These are phyloP conservation scores for Aphaenogaster ashmeadi DNA, from an alignment of 1,140 invertebrate species.

Conservation along the genomic window DNA sequence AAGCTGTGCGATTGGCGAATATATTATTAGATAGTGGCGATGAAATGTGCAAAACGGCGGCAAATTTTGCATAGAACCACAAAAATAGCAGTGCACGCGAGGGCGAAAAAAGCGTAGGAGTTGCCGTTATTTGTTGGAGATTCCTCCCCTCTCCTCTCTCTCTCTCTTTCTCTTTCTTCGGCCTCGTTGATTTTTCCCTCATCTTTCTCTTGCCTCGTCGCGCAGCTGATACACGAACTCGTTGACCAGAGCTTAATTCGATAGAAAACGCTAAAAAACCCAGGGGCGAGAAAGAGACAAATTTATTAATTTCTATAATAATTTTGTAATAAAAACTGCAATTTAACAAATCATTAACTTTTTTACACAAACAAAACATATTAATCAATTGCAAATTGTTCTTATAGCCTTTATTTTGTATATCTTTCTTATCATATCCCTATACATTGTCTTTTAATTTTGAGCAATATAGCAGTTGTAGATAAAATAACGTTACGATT, in stretches of 20 bases:
- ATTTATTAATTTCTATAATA: background rate
- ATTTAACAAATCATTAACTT: background rate
- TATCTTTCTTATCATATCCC: background rate
- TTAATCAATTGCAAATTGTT: background rate
- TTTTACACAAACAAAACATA: background rate
- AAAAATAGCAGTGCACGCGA: slow-evolving; percentile 75
- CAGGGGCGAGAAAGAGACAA: background rate
- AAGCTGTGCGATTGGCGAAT: slow-evolving; percentile 48
- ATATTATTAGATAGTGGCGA: slow-evolving; percentile 82
- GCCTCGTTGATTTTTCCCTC: slow-evolving; percentile 20
- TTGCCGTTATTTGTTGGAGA: background rate
- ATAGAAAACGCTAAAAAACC: background rate
- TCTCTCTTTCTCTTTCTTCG: background rate
- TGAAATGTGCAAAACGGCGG: slow-evolving; percentile 75
- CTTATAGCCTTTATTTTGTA: background rate
- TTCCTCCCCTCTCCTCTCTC: background rate
- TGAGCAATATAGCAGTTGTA: background rate
- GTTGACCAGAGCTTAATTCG: slow-evolving; percentile 45
- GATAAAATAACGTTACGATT: background rate
- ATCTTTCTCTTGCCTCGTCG: slow-evolving; percentile 26
- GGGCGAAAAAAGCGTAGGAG: slow-evolving; percentile 26
- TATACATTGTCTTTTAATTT: background rate
- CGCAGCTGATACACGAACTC: slow-evolving; percentile 30
- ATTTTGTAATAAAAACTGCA: background rate
- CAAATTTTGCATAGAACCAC: slow-evolving; percentile 75